Percentiles rank a stretch among this genome's conserved stretches.
Evolutionary conservation across 2,888 invertebrate genomes (phyloP).

Genomic region (Hyppa rectilinea): DNA sequence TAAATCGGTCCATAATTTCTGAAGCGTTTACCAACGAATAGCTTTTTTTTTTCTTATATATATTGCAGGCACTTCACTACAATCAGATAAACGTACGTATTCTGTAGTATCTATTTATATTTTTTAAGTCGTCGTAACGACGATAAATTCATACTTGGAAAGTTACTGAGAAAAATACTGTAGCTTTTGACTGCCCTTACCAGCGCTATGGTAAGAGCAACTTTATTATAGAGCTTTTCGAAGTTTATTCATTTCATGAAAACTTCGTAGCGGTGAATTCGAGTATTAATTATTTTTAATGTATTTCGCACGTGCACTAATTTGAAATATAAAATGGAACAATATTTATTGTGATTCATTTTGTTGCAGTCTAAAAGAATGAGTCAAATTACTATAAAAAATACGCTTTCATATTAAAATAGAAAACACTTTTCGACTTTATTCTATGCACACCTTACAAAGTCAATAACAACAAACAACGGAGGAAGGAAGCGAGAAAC

Average conservation of each 20-base stretch:
- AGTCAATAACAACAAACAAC: constrained; percentile 34
- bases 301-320: not conserved
- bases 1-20: no score
- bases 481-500: constrained; percentile 42
- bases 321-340: not conserved
- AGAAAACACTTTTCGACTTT: not conserved
- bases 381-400: not conserved
- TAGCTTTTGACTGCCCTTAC: not conserved
- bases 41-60: no score
- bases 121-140: not conserved
- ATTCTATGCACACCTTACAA: constrained; percentile 11
- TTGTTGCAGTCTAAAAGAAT: not conserved
- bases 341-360: not conserved
- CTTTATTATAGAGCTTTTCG: not conserved
- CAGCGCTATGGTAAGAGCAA: not conserved
- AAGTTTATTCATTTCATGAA: not conserved
- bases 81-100: not conserved
- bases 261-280: not conserved
- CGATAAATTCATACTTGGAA: not conserved
- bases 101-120: not conserved
- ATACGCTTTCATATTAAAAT: not conserved
- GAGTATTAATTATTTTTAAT: not conserved
- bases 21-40: no score
- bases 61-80: not conserved
- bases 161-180: not conserved